Evolutionary conservation across 2,113 vertebrate genomes (phyloP).

Genomic region (Antigone vipio): DNA sequence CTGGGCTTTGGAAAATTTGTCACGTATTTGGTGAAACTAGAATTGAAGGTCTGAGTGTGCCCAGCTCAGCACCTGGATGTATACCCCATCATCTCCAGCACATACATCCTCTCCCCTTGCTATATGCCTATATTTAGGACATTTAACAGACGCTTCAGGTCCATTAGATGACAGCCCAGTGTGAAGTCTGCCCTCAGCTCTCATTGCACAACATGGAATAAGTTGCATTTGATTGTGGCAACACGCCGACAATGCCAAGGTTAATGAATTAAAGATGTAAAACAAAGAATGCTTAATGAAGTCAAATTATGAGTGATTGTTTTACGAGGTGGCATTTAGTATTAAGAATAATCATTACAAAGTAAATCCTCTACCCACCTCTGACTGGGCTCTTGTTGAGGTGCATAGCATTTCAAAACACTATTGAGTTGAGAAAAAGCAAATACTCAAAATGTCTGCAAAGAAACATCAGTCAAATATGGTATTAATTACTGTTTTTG

Average conservation of each 20-base stretch:
- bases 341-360: constrained; percentile 8
- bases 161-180: not conserved
- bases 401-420: not conserved
- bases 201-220: not conserved
- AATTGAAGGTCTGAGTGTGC: not conserved
- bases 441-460: not conserved
- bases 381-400: not conserved
- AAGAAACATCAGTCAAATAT: not conserved
- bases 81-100: not conserved
- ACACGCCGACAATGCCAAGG: not conserved
- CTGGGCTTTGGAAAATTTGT: not conserved
- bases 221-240: constrained; percentile 51
- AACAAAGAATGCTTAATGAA: constrained; percentile 31
- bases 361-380: not conserved
- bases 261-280: constrained; percentile 42
- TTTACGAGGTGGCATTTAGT: constrained; percentile 25
- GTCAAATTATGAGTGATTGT: constrained; percentile 4
- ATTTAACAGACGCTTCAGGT: not conserved
- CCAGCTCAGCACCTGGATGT: not conserved
- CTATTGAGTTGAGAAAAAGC: not conserved
- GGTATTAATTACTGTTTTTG: not conserved
- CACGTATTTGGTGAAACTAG: not conserved
- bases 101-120: not conserved
- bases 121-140: not conserved
- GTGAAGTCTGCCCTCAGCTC: not conserved